Evolutionary conservation across 92 coral and sea anemone species (phyloP), one percentile per base, ranked within the genome.

Genomic region (Palythoa grandiflora): DNA sequence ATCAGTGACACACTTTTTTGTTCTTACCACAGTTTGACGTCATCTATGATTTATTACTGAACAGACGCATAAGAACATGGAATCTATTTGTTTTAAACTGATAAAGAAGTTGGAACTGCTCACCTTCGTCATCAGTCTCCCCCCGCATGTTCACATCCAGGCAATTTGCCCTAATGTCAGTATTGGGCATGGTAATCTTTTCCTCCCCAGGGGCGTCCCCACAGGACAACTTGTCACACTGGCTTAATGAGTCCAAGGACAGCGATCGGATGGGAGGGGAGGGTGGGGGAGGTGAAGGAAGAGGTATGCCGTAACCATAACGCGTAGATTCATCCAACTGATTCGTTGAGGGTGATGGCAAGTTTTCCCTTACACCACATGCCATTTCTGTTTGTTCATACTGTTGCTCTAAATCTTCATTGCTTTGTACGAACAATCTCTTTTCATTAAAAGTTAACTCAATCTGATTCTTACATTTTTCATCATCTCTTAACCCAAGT

Each of bases 251-350:
- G 2, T 81, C 86, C 44, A 81, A 17, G 2, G 86, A 81, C 6
- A 81, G 47, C 2, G 86, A 81, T 40, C 86, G 75, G 44, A 66
- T 20, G 63, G 86, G 86, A 63, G 86, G 86, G 8, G 86, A 9
- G 61, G 86, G 86, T 20, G 86, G 75, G 57, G 86, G 86, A 65
- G 86, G 86, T 2, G 86, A 66, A 3, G 86, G 86, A 44, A 80
- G 73, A 17, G 85, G 61, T 38, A 80, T 39, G 1, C 51, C 73
- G 11, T 38, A 79, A 13, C 73, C 74, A 20, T 80, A 63, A 1
- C 36, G 85, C 59, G 21, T 6, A 60, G 48, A 10, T 38, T 37
- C 84, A 9, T 38, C 84, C 54, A 2, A 13, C 38, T 6, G 77
- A 13, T 39, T 38, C 51, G n/a, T 35, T 0, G 48, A 73, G 20